Evolutionary conservation across 2,113 vertebrate species (phyloP), one percentile per base, ranked within the genome.

Genomic region (Sylvilagus bachmani): DNA sequence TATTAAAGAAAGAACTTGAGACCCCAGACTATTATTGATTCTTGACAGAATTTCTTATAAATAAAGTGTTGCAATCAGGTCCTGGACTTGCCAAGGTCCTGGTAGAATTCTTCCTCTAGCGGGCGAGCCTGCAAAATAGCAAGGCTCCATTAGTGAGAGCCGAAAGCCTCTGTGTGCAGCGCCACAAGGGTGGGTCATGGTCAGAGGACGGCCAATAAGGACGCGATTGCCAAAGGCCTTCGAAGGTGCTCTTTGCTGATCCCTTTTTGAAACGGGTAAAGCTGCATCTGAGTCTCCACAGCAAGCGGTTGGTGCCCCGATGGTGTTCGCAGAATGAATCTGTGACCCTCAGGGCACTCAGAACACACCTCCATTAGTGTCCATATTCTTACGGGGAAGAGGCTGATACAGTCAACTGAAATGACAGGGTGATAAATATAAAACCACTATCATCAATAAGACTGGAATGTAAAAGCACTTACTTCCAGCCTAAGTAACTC

Each of bases 1-100:
- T 99, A 99, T 99, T 99, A 99, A 99, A 99, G 98, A 99, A 99
- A 99, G 98, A 99, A 99, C 98, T 98, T 98, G 98, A 99, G 99
- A 98, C 99, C 98, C 98, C 98, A 98, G 98, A 98, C 98, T 99
- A 98, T 98, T 99, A 99, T 99, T 99, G 99, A 99, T 99, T 99
- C 98, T 99, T 99, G 98, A 99, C 98, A 99, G 98, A 99, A 99
- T 99, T 99, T 98, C 98, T 99, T 98, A 98, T 99, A 99, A 99
- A 98, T 99, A 99, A 98, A 98, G 98, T 98, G 98, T 98, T 98
- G 98, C 99, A 99, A 99, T 99, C 99, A 99, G 98, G 98, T 98
- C 98, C 97, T 93, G 97, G 98, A 97, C 98, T 98, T 97, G 98
- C 98, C 98, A 98, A 97, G 97, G 98, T 98, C 98, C 98, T 98